A percentile compares a stretch with the other conserved stretches of the same genome.
These are phyloP conservation scores for Hoplodrina ambigua DNA, from an alignment of 2,888 invertebrate species.

Conservation along the genomic window DNA sequence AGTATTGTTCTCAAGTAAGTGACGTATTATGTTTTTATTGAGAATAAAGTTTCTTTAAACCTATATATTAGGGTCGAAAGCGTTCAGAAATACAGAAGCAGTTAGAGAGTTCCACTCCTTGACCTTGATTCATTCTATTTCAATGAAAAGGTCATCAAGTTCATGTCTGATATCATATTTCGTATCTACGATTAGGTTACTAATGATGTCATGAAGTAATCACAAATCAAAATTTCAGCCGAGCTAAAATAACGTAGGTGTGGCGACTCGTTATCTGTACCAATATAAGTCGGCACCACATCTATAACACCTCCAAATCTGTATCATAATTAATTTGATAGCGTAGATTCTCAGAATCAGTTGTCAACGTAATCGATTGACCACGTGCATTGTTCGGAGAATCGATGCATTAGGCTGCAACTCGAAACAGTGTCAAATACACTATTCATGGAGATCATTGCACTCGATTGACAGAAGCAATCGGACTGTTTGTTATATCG, in stretches of 20 bases:
- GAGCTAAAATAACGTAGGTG: too few species aligned
- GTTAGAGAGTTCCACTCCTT: too few species aligned
- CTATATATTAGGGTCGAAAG: too few species aligned
- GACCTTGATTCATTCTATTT: slow-evolving; percentile 15
- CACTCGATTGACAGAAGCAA: slow-evolving; percentile 54
- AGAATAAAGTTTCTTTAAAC: too few species aligned
- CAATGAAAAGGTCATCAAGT: slow-evolving; percentile 6
- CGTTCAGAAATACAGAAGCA: too few species aligned
- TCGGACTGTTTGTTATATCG: slow-evolving; percentile 35
- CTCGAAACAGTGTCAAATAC: slow-evolving; percentile 46
- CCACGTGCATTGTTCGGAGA: slow-evolving; percentile 63
- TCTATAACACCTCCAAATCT: slow-evolving; percentile 17
- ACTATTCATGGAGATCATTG: slow-evolving; percentile 61
- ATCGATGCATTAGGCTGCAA: slow-evolving; percentile 63
- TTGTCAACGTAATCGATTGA: slow-evolving; percentile 37
- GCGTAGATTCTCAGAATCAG: slow-evolving; percentile 67
- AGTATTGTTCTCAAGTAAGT: too few species aligned
- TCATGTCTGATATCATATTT: slow-evolving; percentile 13
- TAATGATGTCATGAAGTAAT: slow-evolving; percentile 26
- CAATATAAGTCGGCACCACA: slow-evolving; percentile 19
- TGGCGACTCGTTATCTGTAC: neutral
- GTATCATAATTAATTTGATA: slow-evolving; percentile 41
- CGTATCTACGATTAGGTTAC: neutral
- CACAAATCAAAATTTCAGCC: too few species aligned
- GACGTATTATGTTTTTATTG: too few species aligned